Percentiles rank a stretch among this genome's conserved stretches.
Conservation (phyloP, 92 coral and sea anemone species). For the Muricea muricata region DNA sequence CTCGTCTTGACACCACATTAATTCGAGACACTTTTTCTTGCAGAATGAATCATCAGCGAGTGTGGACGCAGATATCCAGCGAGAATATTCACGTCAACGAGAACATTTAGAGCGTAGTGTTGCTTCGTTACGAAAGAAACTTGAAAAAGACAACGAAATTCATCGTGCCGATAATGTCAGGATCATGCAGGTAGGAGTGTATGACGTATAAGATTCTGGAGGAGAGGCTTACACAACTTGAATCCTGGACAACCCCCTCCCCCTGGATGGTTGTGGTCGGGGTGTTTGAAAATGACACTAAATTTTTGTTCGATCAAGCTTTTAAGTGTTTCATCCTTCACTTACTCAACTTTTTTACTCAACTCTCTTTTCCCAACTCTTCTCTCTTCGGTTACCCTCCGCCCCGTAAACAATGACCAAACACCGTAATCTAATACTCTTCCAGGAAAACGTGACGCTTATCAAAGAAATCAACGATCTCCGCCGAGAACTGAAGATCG, state of each 20-base stretch:
- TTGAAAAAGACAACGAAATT: conserved; percentile 96
- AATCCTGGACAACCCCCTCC: too few relatives aligned
- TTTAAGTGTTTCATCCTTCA: too few relatives aligned
- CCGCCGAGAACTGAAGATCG: conserved; percentile 96
- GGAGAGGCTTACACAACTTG: too few relatives aligned
- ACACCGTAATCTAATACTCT: too few relatives aligned
- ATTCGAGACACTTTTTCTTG: not conserved
- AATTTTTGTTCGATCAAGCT: too few relatives aligned
- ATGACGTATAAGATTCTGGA: too few relatives aligned
- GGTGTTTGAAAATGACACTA: too few relatives aligned
- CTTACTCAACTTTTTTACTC: too few relatives aligned
- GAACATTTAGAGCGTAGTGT: conserved; percentile 98
- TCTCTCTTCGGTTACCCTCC: too few relatives aligned
- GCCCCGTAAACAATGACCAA: too few relatives aligned
- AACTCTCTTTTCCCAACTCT: too few relatives aligned
- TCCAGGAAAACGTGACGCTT: conserved; percentile 95
- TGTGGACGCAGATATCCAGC: conserved; percentile 95
- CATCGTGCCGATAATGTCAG: conserved; percentile 98
- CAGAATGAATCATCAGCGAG: conserved; percentile 90
- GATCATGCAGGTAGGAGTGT: conserved; percentile 88
- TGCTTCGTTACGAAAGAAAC: conserved; percentile 93
- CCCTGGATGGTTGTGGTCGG: too few relatives aligned
- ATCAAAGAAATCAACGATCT: conserved; percentile 97
- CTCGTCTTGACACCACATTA: not conserved
- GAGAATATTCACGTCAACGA: conserved; percentile 96